A percentile compares a stretch with the other conserved stretches of the same genome.
Conservation (phyloP, 92 coral and sea anemone species). For the Siderastrea radians region DNA sequence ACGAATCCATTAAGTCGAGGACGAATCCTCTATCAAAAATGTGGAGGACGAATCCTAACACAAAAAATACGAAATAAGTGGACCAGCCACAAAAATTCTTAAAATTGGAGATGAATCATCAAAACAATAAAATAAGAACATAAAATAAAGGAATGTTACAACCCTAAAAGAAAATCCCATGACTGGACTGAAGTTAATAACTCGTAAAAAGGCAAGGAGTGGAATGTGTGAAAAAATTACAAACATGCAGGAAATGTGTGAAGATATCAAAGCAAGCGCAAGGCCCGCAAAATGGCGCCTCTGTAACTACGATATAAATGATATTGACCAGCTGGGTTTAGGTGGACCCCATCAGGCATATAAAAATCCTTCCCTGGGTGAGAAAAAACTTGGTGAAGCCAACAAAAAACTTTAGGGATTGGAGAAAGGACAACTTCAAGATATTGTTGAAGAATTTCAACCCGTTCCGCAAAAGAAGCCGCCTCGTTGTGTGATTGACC, state of each 20-base stretch:
- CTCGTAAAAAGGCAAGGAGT: background rate
- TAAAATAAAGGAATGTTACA: background rate
- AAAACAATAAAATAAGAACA: slow-evolving; percentile 6
- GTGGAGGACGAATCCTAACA: slow-evolving; percentile 6
- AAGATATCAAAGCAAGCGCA: slow-evolving; percentile 11
- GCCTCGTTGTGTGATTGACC: slow-evolving; percentile 13
- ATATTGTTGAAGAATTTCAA: too few relatives aligned
- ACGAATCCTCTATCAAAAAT: slow-evolving; percentile 2
- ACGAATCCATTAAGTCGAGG: slow-evolving; percentile 1
- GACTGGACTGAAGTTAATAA: background rate
- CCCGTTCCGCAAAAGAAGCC: too few relatives aligned
- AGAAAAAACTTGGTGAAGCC: too few relatives aligned
- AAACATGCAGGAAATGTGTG: background rate
- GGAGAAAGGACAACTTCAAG: too few relatives aligned
- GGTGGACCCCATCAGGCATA: too few relatives aligned
- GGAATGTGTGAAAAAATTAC: slow-evolving; percentile 2
- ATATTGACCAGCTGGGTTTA: too few relatives aligned
- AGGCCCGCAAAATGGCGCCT: slow-evolving; percentile 42
- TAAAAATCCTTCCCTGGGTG: too few relatives aligned
- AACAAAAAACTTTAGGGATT: too few relatives aligned
- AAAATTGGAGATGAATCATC: too few relatives aligned
- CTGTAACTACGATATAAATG: slow-evolving; percentile 45
- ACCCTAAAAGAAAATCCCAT: background rate
- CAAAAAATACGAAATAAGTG: slow-evolving; percentile 15
- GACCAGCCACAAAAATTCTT: too few relatives aligned